Conservation (phyloP, 2,113 vertebrate species). For the Bungarus multicinctus region DNA sequence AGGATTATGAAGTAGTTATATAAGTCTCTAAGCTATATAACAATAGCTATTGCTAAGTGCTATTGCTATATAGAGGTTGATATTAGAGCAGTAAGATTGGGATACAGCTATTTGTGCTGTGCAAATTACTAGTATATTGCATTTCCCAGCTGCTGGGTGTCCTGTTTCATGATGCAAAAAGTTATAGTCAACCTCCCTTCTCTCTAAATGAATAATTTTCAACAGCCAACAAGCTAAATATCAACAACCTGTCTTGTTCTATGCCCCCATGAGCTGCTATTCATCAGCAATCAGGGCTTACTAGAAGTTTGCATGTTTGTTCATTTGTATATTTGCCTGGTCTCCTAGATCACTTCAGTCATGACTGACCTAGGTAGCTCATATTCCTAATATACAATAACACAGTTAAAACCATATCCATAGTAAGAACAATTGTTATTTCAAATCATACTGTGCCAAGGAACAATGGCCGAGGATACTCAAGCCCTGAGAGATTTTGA, state of each 20-base stretch:
- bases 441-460: background rate
- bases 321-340: background rate
- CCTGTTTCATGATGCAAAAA: background rate
- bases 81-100: background rate
- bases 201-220: background rate
- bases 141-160: background rate
- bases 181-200: background rate
- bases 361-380: background rate
- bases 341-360: background rate
- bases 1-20: background rate
- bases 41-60: background rate
- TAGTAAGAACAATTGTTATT: background rate
- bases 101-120: background rate
- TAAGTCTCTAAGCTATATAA: background rate
- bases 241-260: background rate
- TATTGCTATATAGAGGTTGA: background rate
- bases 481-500: background rate
- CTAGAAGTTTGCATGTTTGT: background rate
- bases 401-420: background rate
- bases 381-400: background rate
- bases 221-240: background rate
- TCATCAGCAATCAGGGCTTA: background rate
- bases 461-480: background rate
- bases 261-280: background rate
- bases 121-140: background rate